Percentiles rank a stretch among this genome's conserved stretches.
phyloP scores from a whole-genome alignment of 2,888 invertebrate species.

The Syrphus vitripennis region DNA sequence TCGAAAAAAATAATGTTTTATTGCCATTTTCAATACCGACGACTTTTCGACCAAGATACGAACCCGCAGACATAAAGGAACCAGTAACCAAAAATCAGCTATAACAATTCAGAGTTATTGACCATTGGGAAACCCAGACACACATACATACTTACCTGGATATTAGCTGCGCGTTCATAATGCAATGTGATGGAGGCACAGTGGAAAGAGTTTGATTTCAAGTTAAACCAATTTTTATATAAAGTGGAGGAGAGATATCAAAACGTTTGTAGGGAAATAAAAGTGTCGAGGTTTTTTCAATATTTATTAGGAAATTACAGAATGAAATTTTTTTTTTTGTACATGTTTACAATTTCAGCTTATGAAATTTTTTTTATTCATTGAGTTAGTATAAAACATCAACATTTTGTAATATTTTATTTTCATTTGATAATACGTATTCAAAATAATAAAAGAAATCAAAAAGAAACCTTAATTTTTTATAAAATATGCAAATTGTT shows the following conservation, averaged over 20 bases:
- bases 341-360: too few relatives aligned
- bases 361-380: too few relatives aligned
- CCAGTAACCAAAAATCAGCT: constrained; percentile 40
- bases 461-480: too few relatives aligned
- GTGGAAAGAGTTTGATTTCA: neutral
- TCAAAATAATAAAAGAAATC: too few relatives aligned
- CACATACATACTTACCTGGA: neutral
- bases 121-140: constrained; percentile 20
- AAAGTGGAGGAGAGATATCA: neutral
- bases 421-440: too few relatives aligned
- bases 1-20: constrained; percentile 21
- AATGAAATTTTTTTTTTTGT: too few relatives aligned
- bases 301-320: too few relatives aligned
- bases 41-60: constrained; percentile 42
- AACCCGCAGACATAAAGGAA: constrained; percentile 65
- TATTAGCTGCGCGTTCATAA: neutral
- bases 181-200: neutral
- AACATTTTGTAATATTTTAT: too few relatives aligned
- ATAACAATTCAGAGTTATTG: constrained; percentile 35
- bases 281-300: too few relatives aligned
- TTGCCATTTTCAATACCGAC: constrained; percentile 35
- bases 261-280: too few relatives aligned
- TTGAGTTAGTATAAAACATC: too few relatives aligned
- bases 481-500: neutral
- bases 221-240: neutral